Percentiles rank a stretch among this genome's conserved stretches.
Evolutionary conservation across 2,113 vertebrate species (phyloP).

Genomic region (Sturnus vulgaris): DNA sequence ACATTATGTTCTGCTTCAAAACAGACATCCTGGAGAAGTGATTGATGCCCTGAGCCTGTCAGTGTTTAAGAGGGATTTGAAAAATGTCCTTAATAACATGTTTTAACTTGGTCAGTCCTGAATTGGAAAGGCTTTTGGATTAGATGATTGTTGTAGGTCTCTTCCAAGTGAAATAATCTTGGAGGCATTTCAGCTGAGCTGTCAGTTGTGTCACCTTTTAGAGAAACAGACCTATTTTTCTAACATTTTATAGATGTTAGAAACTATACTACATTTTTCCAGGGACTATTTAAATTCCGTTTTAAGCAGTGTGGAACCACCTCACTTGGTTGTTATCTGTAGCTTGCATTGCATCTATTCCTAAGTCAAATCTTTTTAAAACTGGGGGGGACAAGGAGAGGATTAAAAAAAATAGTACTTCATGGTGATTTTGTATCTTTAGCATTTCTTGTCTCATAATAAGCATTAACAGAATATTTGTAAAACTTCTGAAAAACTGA

Average conservation of each 20-base stretch:
- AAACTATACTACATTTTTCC: background rate
- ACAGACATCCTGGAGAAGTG: background rate
- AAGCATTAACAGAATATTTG: background rate
- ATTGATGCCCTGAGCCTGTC: background rate
- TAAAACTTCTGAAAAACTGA: background rate
- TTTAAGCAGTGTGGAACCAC: background rate
- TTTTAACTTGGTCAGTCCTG: background rate
- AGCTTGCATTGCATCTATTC: background rate
- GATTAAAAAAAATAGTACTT: background rate
- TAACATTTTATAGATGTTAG: background rate
- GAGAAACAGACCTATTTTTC: background rate
- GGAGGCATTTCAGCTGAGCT: background rate
- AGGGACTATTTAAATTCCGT: background rate
- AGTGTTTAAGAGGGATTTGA: background rate
- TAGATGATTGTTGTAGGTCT: background rate
- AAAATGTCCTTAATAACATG: background rate
- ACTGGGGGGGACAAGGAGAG: fast-evolving
- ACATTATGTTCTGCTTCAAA: background rate
- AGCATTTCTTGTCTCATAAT: background rate
- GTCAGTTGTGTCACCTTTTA: background rate
- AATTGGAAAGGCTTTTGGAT: background rate
- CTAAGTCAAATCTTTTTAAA: background rate
- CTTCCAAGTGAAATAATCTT: background rate
- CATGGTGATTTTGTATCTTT: background rate
- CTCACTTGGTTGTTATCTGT: background rate